Evolutionary conservation across 2,797 vertebrate genomes (phyloP).

Genomic region (Urosaurus nigricauda): DNA sequence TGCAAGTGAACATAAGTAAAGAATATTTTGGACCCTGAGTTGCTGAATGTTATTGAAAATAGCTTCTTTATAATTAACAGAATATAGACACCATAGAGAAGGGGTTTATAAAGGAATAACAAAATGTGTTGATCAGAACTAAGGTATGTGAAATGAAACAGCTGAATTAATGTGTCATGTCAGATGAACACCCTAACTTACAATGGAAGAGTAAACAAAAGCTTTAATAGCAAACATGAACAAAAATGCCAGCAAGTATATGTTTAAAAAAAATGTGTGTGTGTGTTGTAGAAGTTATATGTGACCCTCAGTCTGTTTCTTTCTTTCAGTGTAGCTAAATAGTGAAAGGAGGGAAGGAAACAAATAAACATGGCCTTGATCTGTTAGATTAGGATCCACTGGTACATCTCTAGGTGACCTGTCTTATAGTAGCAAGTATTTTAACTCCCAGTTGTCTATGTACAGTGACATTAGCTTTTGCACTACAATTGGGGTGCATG

Average conservation of each 20-base stretch:
- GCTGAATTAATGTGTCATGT: not conserved
- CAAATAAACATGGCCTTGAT: not conserved
- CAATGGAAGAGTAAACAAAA: not conserved
- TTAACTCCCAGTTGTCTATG: no score
- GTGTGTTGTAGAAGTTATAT: not conserved
- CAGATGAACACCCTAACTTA: not conserved
- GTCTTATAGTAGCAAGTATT: not conserved
- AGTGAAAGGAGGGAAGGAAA: not conserved
- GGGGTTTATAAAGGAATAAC: not conserved
- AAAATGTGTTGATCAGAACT: not conserved
- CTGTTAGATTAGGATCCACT: not conserved
- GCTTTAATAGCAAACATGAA: not conserved
- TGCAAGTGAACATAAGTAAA: not conserved
- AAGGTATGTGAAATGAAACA: conserved; percentile 1
- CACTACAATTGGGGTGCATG: no score
- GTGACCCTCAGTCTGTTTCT: not conserved
- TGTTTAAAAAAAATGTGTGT: not conserved
- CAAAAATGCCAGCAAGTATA: not conserved
- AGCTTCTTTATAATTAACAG: not conserved
- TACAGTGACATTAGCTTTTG: no score
- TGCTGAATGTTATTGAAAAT: not conserved
- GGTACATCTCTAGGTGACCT: not conserved
- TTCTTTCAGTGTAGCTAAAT: not conserved
- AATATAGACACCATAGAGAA: not conserved
- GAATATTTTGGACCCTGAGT: not conserved